Conservation (phyloP, 2,113 vertebrate species). For the Smithornis capensis region DNA sequence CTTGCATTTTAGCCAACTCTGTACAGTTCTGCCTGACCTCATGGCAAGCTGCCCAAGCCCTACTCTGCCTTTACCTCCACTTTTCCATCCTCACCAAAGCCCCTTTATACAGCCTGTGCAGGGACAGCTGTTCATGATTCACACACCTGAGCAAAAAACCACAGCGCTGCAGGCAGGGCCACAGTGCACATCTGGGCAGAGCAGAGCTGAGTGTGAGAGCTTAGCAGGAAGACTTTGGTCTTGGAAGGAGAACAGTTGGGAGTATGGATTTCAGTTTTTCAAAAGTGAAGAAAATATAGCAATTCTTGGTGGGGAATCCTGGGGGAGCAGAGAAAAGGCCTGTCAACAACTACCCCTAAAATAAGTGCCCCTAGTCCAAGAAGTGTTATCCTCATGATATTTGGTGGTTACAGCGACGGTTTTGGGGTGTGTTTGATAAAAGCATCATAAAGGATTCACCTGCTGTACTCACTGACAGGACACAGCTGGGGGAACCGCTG, state of each 20-base stretch:
- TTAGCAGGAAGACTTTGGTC: not conserved
- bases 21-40: not conserved
- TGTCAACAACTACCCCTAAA: not conserved
- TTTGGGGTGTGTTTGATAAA: not conserved
- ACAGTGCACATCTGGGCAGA: not conserved
- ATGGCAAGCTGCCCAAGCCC: not conserved
- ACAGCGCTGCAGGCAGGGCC: not conserved
- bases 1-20: not conserved
- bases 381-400: not conserved
- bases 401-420: not conserved
- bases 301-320: not conserved
- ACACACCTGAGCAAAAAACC: not conserved
- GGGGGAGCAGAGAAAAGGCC: not conserved
- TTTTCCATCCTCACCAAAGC: not conserved
- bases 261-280: not conserved
- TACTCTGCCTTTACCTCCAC: not conserved
- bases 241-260: not conserved
- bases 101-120: not conserved
- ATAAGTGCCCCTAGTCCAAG: not conserved
- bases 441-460: not conserved
- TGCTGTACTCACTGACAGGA: not conserved
- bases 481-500: not conserved
- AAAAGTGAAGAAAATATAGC: not conserved
- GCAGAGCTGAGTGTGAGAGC: not conserved
- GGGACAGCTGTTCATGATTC: not conserved